Evolutionary conservation across 2,113 vertebrate genomes (phyloP).

Genomic region (Halcyon malimbica): DNA sequence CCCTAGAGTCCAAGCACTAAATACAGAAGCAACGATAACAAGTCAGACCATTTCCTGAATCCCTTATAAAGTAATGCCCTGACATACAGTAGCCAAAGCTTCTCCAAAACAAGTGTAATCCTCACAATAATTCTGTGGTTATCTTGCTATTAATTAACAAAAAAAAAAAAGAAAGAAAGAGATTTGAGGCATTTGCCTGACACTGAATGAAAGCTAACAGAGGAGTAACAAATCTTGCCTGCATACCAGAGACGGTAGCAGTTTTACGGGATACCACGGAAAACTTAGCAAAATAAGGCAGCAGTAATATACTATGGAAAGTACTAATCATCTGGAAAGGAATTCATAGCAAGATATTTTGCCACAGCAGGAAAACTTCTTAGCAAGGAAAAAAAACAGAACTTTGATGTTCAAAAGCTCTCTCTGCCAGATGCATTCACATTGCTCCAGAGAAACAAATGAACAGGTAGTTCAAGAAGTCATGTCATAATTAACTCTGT

Average conservation of each 20-base stretch:
- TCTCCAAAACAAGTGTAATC: constrained; percentile 19
- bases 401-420: background rate
- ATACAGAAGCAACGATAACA: constrained; percentile 40
- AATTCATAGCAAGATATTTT: constrained; percentile 28
- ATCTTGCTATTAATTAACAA: background rate
- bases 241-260: background rate
- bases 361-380: constrained; percentile 38
- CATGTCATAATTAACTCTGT: background rate
- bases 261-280: background rate
- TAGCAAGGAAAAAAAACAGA: background rate
- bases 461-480: background rate
- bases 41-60: constrained; percentile 24
- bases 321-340: constrained; percentile 25
- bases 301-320: constrained; percentile 27
- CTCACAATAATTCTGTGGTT: background rate
- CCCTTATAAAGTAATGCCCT: constrained; percentile 8
- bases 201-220: background rate
- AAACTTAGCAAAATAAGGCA: background rate
- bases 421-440: background rate
- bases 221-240: background rate
- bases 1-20: constrained; percentile 33
- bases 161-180: background rate
- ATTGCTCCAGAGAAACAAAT: background rate
- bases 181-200: background rate
- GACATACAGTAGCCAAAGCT: background rate